Percentiles rank a stretch among this genome's conserved stretches.
These are phyloP conservation scores for Zosterops borbonicus DNA, from an alignment of 2,113 vertebrate genomes.

Conservation along the genomic window DNA sequence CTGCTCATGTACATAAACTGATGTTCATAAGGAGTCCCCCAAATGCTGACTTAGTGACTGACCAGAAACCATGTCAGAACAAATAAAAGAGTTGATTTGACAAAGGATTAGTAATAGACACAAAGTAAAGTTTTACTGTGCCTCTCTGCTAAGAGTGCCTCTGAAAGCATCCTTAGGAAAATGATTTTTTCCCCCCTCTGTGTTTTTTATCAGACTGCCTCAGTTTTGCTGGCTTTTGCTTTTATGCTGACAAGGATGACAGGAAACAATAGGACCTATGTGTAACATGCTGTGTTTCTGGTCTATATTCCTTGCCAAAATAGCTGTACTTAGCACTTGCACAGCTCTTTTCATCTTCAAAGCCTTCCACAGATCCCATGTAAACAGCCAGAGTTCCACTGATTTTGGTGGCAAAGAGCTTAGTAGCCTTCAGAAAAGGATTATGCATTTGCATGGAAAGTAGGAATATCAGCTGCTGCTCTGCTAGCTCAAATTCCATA, in stretches of 20 bases:
- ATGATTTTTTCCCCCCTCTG: background rate
- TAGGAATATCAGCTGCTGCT: conserved; percentile 11
- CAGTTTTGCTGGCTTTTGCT: background rate
- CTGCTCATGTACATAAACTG: background rate
- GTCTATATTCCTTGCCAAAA: conserved; percentile 28
- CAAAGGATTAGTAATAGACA: background rate
- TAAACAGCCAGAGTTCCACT: conserved; percentile 17
- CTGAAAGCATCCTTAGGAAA: background rate
- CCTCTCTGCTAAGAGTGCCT: background rate
- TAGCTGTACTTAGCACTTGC: conserved; percentile 34
- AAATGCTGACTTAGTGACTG: background rate
- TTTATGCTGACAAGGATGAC: conserved; percentile 13
- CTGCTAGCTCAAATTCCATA: background rate
- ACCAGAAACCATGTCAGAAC: background rate
- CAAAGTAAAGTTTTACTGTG: background rate
- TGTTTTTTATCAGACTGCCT: background rate
- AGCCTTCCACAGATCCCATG: background rate
- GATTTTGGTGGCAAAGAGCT: conserved; percentile 52
- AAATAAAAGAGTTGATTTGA: background rate
- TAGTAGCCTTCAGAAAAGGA: conserved; percentile 47
- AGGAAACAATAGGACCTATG: conserved; percentile 31
- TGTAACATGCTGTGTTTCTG: background rate
- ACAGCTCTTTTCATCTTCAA: conserved; percentile 60
- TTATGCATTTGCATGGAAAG: conserved; percentile 40
- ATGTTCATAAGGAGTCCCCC: background rate